Base-by-base conservation (phyloP, 1,140 invertebrate genomes). In the Galendromus occidentalis region DNA sequence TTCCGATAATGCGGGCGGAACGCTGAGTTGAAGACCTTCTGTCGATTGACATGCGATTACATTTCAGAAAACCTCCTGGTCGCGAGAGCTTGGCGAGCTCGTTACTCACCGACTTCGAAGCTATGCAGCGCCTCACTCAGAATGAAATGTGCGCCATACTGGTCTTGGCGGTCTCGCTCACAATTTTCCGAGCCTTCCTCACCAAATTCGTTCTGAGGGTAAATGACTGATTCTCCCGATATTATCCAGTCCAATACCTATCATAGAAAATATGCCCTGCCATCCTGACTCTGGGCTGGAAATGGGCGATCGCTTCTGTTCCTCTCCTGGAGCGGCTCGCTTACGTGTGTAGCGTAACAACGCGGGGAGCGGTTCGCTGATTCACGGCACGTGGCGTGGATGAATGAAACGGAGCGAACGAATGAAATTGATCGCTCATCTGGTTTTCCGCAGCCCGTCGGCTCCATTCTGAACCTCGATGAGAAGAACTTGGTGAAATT, bases 401-500 rank as follows among this genome's bases (percentile, higher is more conserved):
- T 39, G 33, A 39, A 9, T 39, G 9, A 39, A 6, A 9, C 33
- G 33, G 33, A 39, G 9, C 33, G 33, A 9, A 39, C 33, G 33
- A 39, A 39, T 39, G 33, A 9, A 39, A 39, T 39, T 9, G 33
- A 6, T 39, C 9, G 4, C 9, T 39, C 33, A 39, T 39, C 33
- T 39, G n/a, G n/a, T n/a, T n/a, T n/a, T 9, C 9, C 20, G 9
- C 51, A 59, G 51, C 51, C 51, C 6, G 14, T 59, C 17, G 51
- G 25, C 20, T 14, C 25, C 17, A 29, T 25, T 17, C 25, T 59
- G 51, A 17, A 25, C 25, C 22, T 59, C 17, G 51, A 59, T 59
- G 14, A 17, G 33, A 59, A 59, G 25, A 59, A 71, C 20, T 42
- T 64, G 7, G 64, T 69, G 14, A 77, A 77, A 67, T 71, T 76